Conservation (phyloP, 2,113 vertebrate species). For the Xiphophorus maculatus region DNA sequence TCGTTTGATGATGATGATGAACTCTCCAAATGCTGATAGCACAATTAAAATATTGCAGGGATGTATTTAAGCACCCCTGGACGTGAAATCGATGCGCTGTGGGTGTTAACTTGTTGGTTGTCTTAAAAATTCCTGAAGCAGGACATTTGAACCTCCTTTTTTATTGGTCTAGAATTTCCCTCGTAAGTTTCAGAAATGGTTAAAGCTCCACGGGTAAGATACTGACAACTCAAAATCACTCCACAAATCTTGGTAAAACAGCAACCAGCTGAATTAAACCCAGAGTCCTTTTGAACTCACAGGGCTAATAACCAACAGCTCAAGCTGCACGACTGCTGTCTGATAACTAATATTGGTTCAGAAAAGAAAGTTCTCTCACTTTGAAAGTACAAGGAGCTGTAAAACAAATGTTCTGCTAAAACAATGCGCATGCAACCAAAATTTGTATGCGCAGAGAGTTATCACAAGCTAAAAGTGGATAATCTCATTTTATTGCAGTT, state of each 20-base stretch:
- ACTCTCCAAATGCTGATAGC: no score
- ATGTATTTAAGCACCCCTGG: not conserved
- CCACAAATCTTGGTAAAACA: not conserved
- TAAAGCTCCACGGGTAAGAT: not conserved
- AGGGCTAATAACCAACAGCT: not conserved
- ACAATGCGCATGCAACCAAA: no score
- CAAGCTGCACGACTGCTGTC: not conserved
- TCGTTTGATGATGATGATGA: not conserved
- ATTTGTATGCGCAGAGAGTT: no score
- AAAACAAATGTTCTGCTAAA: no score
- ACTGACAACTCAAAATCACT: not conserved
- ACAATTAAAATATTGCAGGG: not conserved
- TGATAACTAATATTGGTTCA: not conserved
- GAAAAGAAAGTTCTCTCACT: no score
- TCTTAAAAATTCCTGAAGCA: not conserved
- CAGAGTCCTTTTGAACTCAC: no score
- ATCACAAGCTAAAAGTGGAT: no score
- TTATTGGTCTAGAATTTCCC: not conserved
- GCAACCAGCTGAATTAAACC: not conserved
- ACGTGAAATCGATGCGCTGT: not conserved
- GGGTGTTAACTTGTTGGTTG: no score
- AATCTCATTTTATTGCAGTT: not conserved
- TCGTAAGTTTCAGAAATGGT: not conserved
- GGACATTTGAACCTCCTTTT: no score
- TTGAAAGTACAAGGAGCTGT: no score